Conservation (phyloP, 1,140 invertebrate species). For the Psilanteris sp. region DNA sequence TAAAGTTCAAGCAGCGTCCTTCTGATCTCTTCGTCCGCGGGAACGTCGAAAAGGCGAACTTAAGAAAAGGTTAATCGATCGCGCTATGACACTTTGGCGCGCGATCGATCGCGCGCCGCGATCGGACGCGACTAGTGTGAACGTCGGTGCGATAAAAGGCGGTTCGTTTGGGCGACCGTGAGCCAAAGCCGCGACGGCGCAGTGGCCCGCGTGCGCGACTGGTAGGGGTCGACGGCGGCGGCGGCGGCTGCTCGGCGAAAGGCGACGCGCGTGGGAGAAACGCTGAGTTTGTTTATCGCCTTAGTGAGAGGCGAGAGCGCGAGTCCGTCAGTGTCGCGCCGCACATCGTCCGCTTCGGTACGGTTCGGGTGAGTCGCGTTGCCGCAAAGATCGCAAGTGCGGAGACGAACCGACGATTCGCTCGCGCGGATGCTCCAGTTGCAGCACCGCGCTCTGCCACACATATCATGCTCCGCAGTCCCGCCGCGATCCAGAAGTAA, state of each 20-base stretch:
- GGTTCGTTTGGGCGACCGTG: conserved; percentile 43
- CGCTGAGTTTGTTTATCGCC: conserved; percentile 78
- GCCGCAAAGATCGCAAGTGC: conserved; percentile 23
- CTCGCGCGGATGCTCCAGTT: conserved; percentile 38
- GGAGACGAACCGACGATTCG: conserved; percentile 20
- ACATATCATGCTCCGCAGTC: conserved; percentile 36
- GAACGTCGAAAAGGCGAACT: no score
- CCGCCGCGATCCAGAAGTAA: conserved; percentile 12
- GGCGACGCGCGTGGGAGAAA: conserved; percentile 66
- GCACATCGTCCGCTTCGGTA: conserved; percentile 68
- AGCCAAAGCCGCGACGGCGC: conserved; percentile 32
- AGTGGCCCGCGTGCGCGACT: conserved; percentile 23
- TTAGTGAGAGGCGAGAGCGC: conserved; percentile 70
- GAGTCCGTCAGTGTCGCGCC: conserved; percentile 73
- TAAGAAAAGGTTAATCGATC: no score
- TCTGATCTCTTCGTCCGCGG: no score
- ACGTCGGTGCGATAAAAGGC: conserved; percentile 50
- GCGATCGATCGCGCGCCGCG: conserved; percentile 1
- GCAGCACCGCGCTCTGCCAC: conserved; percentile 2
- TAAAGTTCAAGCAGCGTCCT: no score
- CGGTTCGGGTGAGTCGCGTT: conserved; percentile 41
- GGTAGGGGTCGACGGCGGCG: background rate
- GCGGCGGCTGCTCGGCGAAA: conserved; percentile 33
- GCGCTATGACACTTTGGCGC: no score
- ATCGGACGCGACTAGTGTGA: conserved; percentile 17